Percentiles rank a stretch among this genome's conserved stretches.
Evolutionary conservation across 2,797 vertebrate species (phyloP).

Genomic region (Sitta carolinensis): DNA sequence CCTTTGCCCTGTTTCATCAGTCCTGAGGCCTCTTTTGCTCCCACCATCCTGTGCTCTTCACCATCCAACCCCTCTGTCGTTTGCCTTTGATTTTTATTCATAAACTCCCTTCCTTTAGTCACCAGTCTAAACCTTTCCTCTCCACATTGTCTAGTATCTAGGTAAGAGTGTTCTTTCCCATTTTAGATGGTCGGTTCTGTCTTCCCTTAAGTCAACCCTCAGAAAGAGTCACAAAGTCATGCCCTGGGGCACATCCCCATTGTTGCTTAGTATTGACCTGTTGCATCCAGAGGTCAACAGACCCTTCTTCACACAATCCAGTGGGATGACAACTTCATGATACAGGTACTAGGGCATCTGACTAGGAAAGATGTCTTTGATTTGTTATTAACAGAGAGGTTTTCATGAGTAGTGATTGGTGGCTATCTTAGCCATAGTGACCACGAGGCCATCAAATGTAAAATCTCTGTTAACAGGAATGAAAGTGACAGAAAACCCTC

Average conservation of each 20-base stretch:
- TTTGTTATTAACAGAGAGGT: neutral
- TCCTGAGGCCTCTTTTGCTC: neutral
- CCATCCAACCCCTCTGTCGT: neutral
- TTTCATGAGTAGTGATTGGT: neutral
- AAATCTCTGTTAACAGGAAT: neutral
- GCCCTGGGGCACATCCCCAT: rapidly evolving
- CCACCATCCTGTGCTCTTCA: neutral
- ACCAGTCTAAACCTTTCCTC: neutral
- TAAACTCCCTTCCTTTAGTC: neutral
- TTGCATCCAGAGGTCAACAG: neutral
- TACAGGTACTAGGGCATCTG: neutral
- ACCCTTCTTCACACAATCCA: neutral
- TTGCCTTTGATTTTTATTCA: neutral
- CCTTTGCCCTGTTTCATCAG: neutral
- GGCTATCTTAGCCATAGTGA: too few relatives aligned
- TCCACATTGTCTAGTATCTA: neutral
- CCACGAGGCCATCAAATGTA: rapidly evolving
- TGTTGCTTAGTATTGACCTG: neutral
- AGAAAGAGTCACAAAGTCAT: neutral
- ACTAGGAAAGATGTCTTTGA: neutral
- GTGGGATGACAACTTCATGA: neutral
- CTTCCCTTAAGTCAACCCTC: neutral
- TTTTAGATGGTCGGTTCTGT: neutral
- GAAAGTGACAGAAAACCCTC: neutral
- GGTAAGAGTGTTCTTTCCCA: neutral